Percentiles rank a stretch among this genome's conserved stretches.
These are phyloP conservation scores for Amyelois transitella DNA, from an alignment of 1,140 invertebrate genomes.

Conservation along the genomic window DNA sequence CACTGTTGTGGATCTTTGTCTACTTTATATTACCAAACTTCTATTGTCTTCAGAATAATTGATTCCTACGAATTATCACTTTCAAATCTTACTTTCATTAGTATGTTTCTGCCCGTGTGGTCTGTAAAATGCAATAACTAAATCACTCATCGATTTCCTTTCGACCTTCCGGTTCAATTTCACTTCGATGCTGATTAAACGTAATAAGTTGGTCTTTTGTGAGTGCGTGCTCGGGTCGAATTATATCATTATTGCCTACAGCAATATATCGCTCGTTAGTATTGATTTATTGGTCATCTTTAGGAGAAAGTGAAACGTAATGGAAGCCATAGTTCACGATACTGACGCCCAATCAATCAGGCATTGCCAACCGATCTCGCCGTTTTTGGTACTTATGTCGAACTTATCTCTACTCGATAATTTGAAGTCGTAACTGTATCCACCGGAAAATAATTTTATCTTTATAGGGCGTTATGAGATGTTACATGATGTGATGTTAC, in stretches of 20 bases:
- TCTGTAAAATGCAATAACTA: conserved; percentile 21
- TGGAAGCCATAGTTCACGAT: conserved; percentile 39
- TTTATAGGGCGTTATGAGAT: background rate
- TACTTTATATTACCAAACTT: conserved; percentile 29
- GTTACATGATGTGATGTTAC: background rate
- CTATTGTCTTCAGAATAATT: conserved; percentile 28
- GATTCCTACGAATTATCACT: conserved; percentile 19
- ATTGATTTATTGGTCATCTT: conserved; percentile 44
- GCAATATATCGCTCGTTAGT: conserved; percentile 35
- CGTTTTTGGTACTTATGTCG: background rate
- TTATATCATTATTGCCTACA: conserved; percentile 22
- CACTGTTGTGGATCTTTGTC: conserved; percentile 15
- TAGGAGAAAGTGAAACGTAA: conserved; percentile 50
- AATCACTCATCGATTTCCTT: conserved; percentile 36
- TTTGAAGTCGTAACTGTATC: background rate
- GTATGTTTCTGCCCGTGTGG: background rate
- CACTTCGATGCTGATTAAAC: conserved; percentile 30
- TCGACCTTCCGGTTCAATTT: conserved; percentile 49
- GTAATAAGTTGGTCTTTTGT: conserved; percentile 29
- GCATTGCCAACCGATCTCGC: conserved; percentile 9
- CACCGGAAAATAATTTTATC: background rate
- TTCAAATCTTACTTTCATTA: conserved; percentile 8
- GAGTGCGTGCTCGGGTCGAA: conserved; percentile 10
- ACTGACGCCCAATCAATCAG: conserved; percentile 27
- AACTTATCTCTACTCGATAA: background rate